Evolutionary conservation across 1,140 invertebrate species (phyloP), one percentile per base, ranked within the genome.

Genomic region (Eubasilissa regina): DNA sequence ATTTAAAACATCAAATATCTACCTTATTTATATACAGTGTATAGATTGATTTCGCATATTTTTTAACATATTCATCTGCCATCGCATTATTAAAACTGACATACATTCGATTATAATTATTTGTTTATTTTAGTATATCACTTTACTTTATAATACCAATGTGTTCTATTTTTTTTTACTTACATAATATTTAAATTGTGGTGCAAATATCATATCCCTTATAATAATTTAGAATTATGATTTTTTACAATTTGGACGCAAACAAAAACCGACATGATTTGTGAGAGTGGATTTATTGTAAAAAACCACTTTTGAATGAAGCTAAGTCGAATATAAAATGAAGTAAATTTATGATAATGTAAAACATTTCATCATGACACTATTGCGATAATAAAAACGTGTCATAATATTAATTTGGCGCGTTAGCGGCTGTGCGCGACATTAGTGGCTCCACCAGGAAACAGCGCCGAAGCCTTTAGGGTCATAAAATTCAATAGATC

Each of bases 291-390:
- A 44, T 66, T 66, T 43, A 66, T 45, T 15, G 17, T n/a, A 3
- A 15, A 15, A 15, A 43, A 66, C 19, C 21, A 43, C 62, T 44
- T 66, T 66, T 43, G 35, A 58, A 58, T 58, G 55, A 21, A 58
- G 15, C 21, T 56, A 15, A 58, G 55, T 58, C 13, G 55, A 58
- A 58, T 21, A 15, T 58, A 58, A 58, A 58, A 58, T 21, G 17
- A 58, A 21, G 17, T 19, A 13, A 13, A 55, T 74, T 74, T 74
- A 56, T 43, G 70, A 74, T 74, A 56, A 55, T 74, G 11, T 56
- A 15, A 55, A 74, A 43, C 53, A 74, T 74, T 74, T 74, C 53
- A 55, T 74, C 19, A 74, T 74, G 53, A 56, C 51, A 56, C 51
- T 74, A 58, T 74, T 74, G 6, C 13, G n/a, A 55, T 53, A 51